Conservation (phyloP, 2,797 vertebrate genomes). For the Lacerta viridis region DNA sequence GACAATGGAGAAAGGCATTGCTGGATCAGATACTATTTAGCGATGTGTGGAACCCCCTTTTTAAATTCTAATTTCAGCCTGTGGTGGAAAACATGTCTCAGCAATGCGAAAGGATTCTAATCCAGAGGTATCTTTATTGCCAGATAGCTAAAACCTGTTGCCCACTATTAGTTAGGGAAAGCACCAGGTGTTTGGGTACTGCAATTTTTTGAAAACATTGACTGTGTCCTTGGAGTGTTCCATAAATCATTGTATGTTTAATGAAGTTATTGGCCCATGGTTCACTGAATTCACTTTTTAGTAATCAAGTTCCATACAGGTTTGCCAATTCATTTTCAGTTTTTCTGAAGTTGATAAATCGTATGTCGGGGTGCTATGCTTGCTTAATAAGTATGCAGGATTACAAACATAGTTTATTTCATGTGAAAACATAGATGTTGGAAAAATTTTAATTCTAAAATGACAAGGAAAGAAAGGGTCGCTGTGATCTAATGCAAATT, state of each 20-base stretch:
- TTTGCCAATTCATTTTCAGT: not conserved
- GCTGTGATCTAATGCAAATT: slow-evolving; percentile 45
- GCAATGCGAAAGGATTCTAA: not conserved
- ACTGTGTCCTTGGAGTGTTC: not conserved
- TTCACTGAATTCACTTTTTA: slow-evolving; percentile 2
- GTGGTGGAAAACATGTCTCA: not conserved
- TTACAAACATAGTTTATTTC: slow-evolving; percentile 58
- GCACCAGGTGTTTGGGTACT: too few species aligned
- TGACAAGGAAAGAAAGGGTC: slow-evolving; percentile 40
- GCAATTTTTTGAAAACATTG: not conserved
- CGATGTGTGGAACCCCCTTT: not conserved
- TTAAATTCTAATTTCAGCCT: not conserved
- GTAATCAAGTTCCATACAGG: not conserved
- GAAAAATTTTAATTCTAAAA: slow-evolving; percentile 56
- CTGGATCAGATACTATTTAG: not conserved
- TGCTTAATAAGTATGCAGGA: slow-evolving; percentile 48
- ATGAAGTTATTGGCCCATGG: not conserved
- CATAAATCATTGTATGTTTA: not conserved
- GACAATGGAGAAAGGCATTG: not conserved
- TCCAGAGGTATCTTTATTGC: not conserved
- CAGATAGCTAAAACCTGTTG: not conserved
- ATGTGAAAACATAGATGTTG: slow-evolving; percentile 14
- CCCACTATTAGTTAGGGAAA: not conserved
- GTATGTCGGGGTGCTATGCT: not conserved
- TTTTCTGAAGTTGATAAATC: not conserved